Base-by-base conservation (phyloP, 2,113 vertebrate species). In the Etheostoma spectabile region DNA sequence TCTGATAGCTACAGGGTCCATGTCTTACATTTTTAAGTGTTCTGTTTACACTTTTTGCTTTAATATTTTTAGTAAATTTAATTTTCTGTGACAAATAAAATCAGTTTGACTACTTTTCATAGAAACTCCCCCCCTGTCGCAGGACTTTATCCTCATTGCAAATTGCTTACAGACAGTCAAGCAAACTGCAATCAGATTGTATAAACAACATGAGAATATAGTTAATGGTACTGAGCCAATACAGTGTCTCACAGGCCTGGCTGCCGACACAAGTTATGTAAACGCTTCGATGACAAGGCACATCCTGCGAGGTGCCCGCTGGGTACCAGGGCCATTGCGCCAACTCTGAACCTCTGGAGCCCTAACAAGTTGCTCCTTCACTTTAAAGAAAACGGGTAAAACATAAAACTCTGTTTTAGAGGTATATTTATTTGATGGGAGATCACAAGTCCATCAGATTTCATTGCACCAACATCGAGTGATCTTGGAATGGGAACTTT, bases 131-230 rank as follows among this genome's bases (percentile, higher is more conserved):
- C 33, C 74, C 27, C 75, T 68, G 72, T 81, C 42, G 57, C 83
- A 86, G 55, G 66, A 70, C 60, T 82, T 79, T 79, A 79, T 38
- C 80, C 76, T 53, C 7, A 3, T 30, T 83, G 80, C 55, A 92
- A 91, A 92, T 90, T 92, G 89, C 87, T 88, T 85, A 73, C 89
- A 91, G 90, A 83, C 82, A 89, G 75, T 66, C 8, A 15, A 89
- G 89, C 79, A 75, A 77, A 86, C 88, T 22, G 80, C 81, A 91
- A 92, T 92, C 90, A 90, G 84, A 88, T 83, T 83, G 60, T 78
- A 77, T 91, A 90, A 88, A 91, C 87, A 91, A 46, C 74, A 84
- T 60, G 61, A 80, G 81, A 89, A 74, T 91, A 91, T 85, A 79
- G 74, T 60, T 74, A 64, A 51, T 69, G 87, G 85, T 90, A 76